Base-by-base conservation (phyloP, 2,113 vertebrate genomes). In the Danio rerio region DNA sequence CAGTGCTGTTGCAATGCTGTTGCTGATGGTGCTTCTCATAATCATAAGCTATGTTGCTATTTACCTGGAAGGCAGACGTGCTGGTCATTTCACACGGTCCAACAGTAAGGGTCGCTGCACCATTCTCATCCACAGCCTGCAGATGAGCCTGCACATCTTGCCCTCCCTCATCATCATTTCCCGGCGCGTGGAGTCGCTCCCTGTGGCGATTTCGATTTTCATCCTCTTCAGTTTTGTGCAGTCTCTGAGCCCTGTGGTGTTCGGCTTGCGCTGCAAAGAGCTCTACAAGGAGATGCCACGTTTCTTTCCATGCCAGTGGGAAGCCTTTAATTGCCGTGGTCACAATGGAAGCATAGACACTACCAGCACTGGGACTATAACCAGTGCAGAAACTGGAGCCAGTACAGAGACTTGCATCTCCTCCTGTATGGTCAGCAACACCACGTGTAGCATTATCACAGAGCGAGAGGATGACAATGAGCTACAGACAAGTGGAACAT, bases 161-260 rank as follows among this genome's bases (percentile, higher is more conserved):
- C 92, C 92, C 3, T 62, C 84, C 18, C 45, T 94, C 47, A 9
- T 92, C 6, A 74, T 89, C 83, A 78, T 89, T 74, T 81, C 81
- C 31, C 31, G 91, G 49, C 85, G 83, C 91, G 92, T 83, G 72
- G 12, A 56, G 59, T 13, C 80, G 53, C 83, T 66, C 65, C 1
- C 63, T 55, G 81, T 93, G 71, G 84, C 89, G 49, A 8, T 93
- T 75, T 20, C 74, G 59, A 83, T 78, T 47, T 92, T 92, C 83
- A 83, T 88, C 47, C 10, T 92, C 76, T 94, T 93, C 61, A 89
- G 88, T 8, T 87, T 93, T 73, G 86, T 90, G 0, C 89, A 92
- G 9, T 89, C 84, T 40, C 89, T 92, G 83, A 95, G 91, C 75
- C 83, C 92, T 70, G 82, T 93, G 59, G 88, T 95, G 81, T 94